Evolutionary conservation across 2,888 invertebrate species (phyloP), one percentile per base, ranked within the genome.

Genomic region (Papilio elwesi): DNA sequence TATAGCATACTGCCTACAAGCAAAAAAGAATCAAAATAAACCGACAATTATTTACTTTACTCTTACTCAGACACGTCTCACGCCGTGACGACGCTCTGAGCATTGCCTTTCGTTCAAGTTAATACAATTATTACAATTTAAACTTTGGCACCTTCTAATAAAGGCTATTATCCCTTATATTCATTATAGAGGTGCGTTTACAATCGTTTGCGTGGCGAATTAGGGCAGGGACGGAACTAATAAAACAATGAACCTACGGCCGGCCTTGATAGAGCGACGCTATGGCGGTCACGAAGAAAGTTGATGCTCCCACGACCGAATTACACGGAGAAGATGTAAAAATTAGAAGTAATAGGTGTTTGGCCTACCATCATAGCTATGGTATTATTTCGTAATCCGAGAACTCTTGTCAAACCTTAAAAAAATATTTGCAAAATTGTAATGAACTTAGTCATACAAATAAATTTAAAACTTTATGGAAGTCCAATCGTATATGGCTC

Each of bases 221-320:
- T 78, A 77, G 73, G 72, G 79, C 80, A 77, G 80, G 80, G 77
- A 83, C 79, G 81, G 80, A 82, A 82, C 81, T 78, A 86, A 86
- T 82, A 83, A 86, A 85, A 87, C 85, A 85, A 85, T 85, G 85
- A 84, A 82, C 80, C 74, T 76, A 63, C 74, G 64, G 62, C 75
- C 76, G 80, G 80, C 82, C 83, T 84, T 85, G 83, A 79, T 77
- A 75, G 70, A 70, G 75, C 77, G 16, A 74, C 66, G 76, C 76
- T 70, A 75, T 76, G 74, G 63, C 73, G 72, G 71, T 71, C 74
- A 70, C 59, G 67, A 74, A 68, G 69, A 52, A 66, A 66, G 70
- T 71, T 70, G 51, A 51, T 3, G 15, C 59, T 59, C 59, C 43
- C 59, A 59, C 57, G 57, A 59, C 59, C 12, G 59, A 15, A 43